Base-by-base conservation (phyloP, 2,113 vertebrate genomes). In the Vidua chalybeata region DNA sequence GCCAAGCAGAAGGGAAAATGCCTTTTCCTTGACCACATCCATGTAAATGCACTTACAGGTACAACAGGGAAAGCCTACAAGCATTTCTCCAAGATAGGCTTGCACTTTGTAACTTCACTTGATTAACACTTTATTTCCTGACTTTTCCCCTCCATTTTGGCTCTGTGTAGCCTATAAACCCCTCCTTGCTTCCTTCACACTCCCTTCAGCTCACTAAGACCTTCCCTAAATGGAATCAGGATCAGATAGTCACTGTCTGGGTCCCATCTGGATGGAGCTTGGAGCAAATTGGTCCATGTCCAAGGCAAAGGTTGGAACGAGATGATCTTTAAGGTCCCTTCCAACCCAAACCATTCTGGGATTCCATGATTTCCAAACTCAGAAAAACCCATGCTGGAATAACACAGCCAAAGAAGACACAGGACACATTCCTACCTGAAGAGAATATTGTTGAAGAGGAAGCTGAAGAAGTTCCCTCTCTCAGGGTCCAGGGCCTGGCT, bases 401-500 rank as follows among this genome's bases (percentile, higher is more conserved):
- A 79, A 82, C 49, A 39, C 26, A 67, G 35, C 41, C 52, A 41
- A 76, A 19, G 19, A 71, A 79, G 46, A 51, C 17, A 45, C 1
- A 21, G 39, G 43, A 35, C 15, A 74, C 30, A 55, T 56, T 86
- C 96, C 97, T 97, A 99, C 99, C 99, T 98, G 97, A 99, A 98
- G 52, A 99, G 96, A 72, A 99, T 97, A 5, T 98, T 99, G 97
- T 99, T 99, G 94, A 99, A 97, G 90, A 97, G 95, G 59, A 97
- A 97, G 76, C 96, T 97, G 86, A 96, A 95, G 19, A 95, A 99
- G 97, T 99, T 99, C 69, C 99, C 99, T 67, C 96, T 98, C 93
- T 99, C 99, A 0, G 97, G 98, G 79, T 99, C 98, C 13, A 99
- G 97, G 3, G 94, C 96, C 96, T 99, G 99, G 97, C 98, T 99